A percentile compares a stretch with the other conserved stretches of the same genome.
These are phyloP conservation scores for Artemisiospiza belli DNA, from an alignment of 2,113 vertebrate genomes.

Conservation along the genomic window DNA sequence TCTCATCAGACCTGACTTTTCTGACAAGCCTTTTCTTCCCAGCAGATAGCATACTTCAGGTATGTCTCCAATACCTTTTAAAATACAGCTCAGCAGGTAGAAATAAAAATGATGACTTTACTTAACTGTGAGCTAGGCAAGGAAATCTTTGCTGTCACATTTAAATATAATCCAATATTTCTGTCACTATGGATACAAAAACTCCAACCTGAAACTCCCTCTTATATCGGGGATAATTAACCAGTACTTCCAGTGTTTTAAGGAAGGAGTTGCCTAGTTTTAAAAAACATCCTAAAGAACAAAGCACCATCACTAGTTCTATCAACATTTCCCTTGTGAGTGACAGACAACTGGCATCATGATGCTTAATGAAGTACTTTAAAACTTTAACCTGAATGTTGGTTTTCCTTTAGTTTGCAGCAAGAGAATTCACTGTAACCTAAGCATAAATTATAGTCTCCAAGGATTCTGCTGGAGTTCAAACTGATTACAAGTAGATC, in stretches of 20 bases:
- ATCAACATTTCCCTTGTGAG: neutral
- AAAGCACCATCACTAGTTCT: neutral
- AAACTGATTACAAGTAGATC: conserved; percentile 70
- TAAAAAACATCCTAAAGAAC: neutral
- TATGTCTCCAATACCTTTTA: conserved; percentile 9
- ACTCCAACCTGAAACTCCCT: neutral
- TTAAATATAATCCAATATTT: conserved; percentile 5
- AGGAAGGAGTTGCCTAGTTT: neutral
- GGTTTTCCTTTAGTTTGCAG: conserved; percentile 49
- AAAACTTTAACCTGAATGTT: conserved; percentile 31
- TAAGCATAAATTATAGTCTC: conserved; percentile 67
- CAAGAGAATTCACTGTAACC: conserved; percentile 77
- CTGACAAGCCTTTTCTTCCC: conserved; percentile 24
- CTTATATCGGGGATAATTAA: neutral
- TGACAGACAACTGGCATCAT: conserved; percentile 7
- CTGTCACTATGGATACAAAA: conserved; percentile 14
- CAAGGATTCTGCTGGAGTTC: conserved; percentile 75
- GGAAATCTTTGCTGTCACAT: conserved; percentile 29
- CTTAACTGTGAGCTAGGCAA: conserved; percentile 12
- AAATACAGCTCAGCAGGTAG: conserved; percentile 30
- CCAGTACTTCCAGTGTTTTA: conserved; percentile 42
- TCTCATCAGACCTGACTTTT: conserved; percentile 20
- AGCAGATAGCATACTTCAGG: conserved; percentile 9
- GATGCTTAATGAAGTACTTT: conserved; percentile 23
- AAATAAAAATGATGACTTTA: conserved; percentile 1